Evolutionary conservation across 2,888 invertebrate genomes (phyloP).

Genomic region (Campoletis raptor): DNA sequence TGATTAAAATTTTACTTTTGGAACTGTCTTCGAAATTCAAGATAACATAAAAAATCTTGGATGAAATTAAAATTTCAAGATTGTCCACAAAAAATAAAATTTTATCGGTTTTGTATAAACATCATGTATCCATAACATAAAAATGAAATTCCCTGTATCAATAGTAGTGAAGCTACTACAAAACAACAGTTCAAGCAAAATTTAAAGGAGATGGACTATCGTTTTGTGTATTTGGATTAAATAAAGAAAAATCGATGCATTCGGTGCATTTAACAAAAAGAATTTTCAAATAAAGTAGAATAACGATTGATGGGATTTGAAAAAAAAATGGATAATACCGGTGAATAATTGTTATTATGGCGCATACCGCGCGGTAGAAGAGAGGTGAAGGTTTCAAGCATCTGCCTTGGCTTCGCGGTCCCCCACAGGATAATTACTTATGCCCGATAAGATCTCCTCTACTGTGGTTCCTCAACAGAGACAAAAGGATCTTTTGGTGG

Average conservation of each 20-base stretch:
- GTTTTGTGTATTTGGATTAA: not conserved
- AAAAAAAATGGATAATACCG: slow-evolving; percentile 44
- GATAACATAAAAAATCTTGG: too few relatives aligned
- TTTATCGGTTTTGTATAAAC: not conserved
- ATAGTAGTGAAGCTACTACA: too few relatives aligned
- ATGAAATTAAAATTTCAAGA: not conserved
- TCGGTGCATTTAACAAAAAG: slow-evolving; percentile 9
- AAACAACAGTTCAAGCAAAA: not conserved
- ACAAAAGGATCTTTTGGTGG: slow-evolving; percentile 80
- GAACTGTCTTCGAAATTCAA: too few relatives aligned
- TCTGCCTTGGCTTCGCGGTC: slow-evolving; percentile 51
- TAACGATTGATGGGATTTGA: slow-evolving; percentile 43
- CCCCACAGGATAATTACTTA: slow-evolving; percentile 83
- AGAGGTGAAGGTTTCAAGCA: slow-evolving; percentile 40
- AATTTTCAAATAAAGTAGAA: slow-evolving; percentile 30
- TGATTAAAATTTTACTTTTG: not conserved
- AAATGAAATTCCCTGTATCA: slow-evolving; percentile 32
- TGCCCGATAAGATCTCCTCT: slow-evolving; percentile 83
- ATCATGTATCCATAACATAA: not conserved
- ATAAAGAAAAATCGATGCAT: slow-evolving; percentile 32
- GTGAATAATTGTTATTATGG: slow-evolving; percentile 55
- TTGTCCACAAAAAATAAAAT: not conserved
- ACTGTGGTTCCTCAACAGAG: slow-evolving; percentile 76
- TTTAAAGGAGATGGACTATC: not conserved
- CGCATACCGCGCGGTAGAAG: slow-evolving; percentile 43